phyloP scores from a whole-genome alignment of 2,113 vertebrate species.

The Saguinus imperator region DNA sequence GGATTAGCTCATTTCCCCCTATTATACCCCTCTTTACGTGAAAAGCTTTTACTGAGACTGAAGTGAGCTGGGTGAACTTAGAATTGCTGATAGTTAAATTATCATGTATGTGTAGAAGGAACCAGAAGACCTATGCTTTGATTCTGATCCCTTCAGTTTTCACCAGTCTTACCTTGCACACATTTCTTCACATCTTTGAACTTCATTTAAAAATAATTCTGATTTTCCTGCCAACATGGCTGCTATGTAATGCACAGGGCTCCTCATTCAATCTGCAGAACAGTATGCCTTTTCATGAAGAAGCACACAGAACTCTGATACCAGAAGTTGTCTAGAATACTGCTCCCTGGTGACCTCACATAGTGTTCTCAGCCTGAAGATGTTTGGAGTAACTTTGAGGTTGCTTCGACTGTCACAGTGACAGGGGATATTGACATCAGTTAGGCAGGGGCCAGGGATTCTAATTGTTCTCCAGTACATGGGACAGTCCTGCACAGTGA shows the following conservation, averaged over 20 bases:
- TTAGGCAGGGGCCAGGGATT: neutral
- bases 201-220: neutral
- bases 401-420: neutral
- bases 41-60: neutral
- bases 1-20: neutral
- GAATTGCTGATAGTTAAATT: neutral
- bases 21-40: neutral
- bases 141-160: neutral
- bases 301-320: neutral
- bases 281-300: neutral
- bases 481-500: neutral
- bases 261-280: neutral
- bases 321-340: neutral
- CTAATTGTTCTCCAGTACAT: neutral
- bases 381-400: neutral
- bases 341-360: neutral
- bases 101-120: neutral
- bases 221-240: neutral
- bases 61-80: neutral
- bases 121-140: neutral
- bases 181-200: neutral
- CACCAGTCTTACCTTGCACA: neutral
- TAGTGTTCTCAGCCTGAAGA: neutral
- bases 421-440: neutral
- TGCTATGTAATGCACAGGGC: neutral